Conservation (phyloP, 2,797 vertebrate genomes). For the Tolypeutes matacus region DNA sequence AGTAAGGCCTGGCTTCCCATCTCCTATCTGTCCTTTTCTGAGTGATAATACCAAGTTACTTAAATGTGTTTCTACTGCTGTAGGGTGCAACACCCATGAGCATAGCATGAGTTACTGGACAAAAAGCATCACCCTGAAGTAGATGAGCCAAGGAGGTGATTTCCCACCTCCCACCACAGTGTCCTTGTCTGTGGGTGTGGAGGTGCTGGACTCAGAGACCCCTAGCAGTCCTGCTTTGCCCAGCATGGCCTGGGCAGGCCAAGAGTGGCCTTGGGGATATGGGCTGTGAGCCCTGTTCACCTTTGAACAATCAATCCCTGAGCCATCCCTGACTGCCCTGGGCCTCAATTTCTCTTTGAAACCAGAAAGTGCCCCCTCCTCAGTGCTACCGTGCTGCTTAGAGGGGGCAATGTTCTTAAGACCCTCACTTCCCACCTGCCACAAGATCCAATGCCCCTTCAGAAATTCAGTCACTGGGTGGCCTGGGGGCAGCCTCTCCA, state of each 20-base stretch:
- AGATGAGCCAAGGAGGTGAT: not conserved
- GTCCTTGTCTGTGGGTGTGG: not conserved
- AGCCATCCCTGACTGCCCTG: no score
- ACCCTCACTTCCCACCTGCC: no score
- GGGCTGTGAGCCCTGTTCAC: not conserved
- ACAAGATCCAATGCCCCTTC: not conserved
- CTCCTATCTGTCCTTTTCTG: not conserved
- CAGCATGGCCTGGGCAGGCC: not conserved
- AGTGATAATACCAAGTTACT: no score
- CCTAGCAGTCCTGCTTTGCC: no score
- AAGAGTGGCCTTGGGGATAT: rapidly evolving
- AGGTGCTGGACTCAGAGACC: no score
- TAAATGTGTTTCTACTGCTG: not conserved
- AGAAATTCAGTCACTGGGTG: not conserved
- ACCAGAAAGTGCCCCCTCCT: no score
- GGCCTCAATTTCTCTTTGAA: not conserved
- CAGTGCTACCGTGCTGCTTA: rapidly evolving
- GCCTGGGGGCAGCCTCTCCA: not conserved
- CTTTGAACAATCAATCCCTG: not conserved
- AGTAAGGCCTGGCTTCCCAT: not conserved
- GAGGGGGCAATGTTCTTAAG: not conserved
- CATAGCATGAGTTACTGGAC: rapidly evolving
- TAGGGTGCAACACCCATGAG: not conserved
- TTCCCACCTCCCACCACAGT: no score
- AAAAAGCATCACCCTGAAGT: not conserved